Evolutionary conservation across 2,113 vertebrate genomes (phyloP).

Genomic region (Garra rufa): DNA sequence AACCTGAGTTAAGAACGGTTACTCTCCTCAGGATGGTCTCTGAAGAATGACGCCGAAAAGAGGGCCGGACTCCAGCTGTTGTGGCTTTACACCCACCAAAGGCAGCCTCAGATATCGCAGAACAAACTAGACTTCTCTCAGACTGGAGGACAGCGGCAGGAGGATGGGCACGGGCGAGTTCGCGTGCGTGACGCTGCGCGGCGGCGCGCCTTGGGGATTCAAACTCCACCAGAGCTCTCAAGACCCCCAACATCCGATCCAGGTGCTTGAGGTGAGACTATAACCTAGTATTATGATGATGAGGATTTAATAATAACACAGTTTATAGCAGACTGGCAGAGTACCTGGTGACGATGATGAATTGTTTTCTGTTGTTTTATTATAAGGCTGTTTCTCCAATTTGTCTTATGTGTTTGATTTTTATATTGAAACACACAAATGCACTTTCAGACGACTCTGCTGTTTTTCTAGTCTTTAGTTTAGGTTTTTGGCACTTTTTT

Average conservation of each 20-base stretch:
- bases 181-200: constrained; percentile 89
- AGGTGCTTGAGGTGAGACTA: constrained; percentile 86
- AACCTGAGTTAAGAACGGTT: background rate
- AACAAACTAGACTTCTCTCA: constrained; percentile 7
- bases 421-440: background rate
- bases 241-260: constrained; percentile 82
- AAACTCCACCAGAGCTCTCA: constrained; percentile 81
- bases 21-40: constrained; percentile 62
- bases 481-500: background rate
- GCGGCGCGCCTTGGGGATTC: constrained; percentile 95
- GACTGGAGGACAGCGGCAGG: constrained; percentile 43
- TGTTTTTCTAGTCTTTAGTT: background rate
- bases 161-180: constrained; percentile 93
- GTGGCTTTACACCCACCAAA: constrained; percentile 40
- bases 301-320: background rate
- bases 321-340: background rate
- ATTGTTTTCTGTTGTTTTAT: background rate
- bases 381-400: background rate
- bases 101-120: constrained; percentile 3
- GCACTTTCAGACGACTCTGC: background rate
- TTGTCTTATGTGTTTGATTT: background rate
- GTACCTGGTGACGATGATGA: background rate
- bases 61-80: constrained; percentile 67
- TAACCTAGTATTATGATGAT: background rate
- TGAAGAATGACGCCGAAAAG: constrained; percentile 66